Conservation (phyloP, 2,113 vertebrate genomes). For the Kryptolebias marmoratus region DNA sequence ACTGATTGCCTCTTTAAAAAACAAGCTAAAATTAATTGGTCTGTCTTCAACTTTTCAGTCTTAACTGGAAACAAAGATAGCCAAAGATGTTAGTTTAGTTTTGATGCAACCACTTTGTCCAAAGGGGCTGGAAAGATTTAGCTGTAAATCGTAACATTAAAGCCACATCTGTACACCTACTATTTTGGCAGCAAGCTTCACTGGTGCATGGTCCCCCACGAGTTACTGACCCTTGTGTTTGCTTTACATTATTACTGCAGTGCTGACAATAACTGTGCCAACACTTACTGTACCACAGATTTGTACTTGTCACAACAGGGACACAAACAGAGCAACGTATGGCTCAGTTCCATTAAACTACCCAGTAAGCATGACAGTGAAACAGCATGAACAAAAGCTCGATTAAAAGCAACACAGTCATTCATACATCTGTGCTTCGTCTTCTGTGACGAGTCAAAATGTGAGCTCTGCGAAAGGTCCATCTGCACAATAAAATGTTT, state of each 20-base stretch:
- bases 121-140: no score
- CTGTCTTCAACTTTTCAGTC: no score
- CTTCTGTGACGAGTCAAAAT: not conserved
- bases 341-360: slow-evolving; percentile 1
- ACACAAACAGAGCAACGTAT: no score
- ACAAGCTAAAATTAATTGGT: no score
- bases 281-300: not conserved
- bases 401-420: not conserved
- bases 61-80: no score
- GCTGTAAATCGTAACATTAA: no score
- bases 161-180: not conserved
- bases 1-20: no score
- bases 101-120: no score
- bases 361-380: not conserved
- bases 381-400: not conserved
- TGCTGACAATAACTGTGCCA: not conserved
- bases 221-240: not conserved
- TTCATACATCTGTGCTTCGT: not conserved
- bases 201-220: not conserved
- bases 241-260: not conserved
- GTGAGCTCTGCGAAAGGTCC: not conserved
- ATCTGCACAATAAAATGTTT: not conserved
- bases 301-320: not conserved
- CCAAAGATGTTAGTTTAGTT: no score
- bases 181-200: not conserved